Base-by-base conservation (phyloP, 1,140 invertebrate genomes). In the Trachymyrmex cornetzi region DNA sequence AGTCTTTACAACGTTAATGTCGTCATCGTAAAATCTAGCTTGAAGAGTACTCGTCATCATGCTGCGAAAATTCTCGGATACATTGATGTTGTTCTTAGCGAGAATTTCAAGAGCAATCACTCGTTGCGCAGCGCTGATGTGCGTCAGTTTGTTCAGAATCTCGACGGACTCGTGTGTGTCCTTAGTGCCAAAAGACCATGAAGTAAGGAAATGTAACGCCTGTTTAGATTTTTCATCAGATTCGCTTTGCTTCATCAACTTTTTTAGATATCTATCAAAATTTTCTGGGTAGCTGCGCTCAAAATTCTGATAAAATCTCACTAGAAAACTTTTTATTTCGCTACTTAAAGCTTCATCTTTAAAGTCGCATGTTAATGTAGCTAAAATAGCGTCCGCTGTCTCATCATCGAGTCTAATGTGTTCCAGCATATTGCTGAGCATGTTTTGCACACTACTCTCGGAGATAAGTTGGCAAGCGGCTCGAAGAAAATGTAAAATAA, bases 101-200 rank as follows among this genome's bases (percentile, higher is more conserved):
- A 95, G 75, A 12, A 88, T 86, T 30, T 93, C 44, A 5, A 98
- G 95, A 0, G 97, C 97, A 86, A 96, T 93, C 1, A 96, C 93
- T 87, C 97, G 94, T 66, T 97, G 95, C 74, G 96, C 93, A 0
- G 96, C 88, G 92, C 96, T 97, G 7, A 96, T 94, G 91, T 98
- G 97, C 89, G 97, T 97, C 1, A 98, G 92, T 69, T 97, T 97
- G 91, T 97, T 96, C 84, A 97, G 97, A 0, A 97, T 94, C 22
- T 96, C 96, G 14, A 95, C 90, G 95, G 94, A 91, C 93, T 92
- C 92, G 95, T 97, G 90, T 0, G 93, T 90, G 2, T 90, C 88
- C 7, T 77, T 84, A 0, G 91, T 91, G 11, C 91, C 91, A 0
- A 82, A 88, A 44, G 95, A 91, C 93, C 94, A 94, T 0, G 92